Base-by-base conservation (phyloP, 2,888 invertebrate genomes). In the Pandemis cinnamomeana region DNA sequence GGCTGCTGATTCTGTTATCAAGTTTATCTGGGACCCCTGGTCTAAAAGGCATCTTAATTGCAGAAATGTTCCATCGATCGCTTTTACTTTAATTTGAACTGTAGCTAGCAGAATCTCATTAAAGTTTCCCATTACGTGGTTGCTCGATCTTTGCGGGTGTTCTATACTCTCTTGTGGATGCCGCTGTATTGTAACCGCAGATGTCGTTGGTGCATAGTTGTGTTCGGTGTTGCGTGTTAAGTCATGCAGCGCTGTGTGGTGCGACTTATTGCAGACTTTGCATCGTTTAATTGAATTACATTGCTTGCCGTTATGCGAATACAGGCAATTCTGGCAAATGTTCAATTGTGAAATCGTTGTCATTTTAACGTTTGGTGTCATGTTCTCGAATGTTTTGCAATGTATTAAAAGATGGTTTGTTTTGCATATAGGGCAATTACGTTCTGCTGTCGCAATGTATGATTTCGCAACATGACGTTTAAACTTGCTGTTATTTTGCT, bases 241-340 rank as follows among this genome's bases (percentile, higher is more conserved):
- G 8, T 48, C 48, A 48, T 48, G 48, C 10, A 48, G 11, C 8
- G 8, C 48, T 4, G 48, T 48, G 8, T 48, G 48, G 8, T 48
- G 48, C 8, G 7, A 10, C 10, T 7, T 10, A 51, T 77, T 72
- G 66, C 80, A 80, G 53, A 76, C 75, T 63, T 67, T 76, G 61
- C 78, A 79, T 55, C 67, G 74, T 77, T 79, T 78, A 5, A 5
- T 53, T 27, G 77, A 77, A 11, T 27, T 70, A 67, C 78, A 78
- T 41, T n/a, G 46, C 10, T 58, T 53, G n/a, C 71, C 53, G 58
- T 67, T 72, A 58, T 79, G 78, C n/a, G 63, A 67, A 51, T 69
- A 78, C 5, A 78, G 36, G 62, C 80, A 80, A 61, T 78, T 78
- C 74, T 62, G 66, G 73, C 78, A 80, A 6, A 78, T 36, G 48